Conservation (phyloP, 2,113 vertebrate species). For the Pelecanoides urinatrix region DNA sequence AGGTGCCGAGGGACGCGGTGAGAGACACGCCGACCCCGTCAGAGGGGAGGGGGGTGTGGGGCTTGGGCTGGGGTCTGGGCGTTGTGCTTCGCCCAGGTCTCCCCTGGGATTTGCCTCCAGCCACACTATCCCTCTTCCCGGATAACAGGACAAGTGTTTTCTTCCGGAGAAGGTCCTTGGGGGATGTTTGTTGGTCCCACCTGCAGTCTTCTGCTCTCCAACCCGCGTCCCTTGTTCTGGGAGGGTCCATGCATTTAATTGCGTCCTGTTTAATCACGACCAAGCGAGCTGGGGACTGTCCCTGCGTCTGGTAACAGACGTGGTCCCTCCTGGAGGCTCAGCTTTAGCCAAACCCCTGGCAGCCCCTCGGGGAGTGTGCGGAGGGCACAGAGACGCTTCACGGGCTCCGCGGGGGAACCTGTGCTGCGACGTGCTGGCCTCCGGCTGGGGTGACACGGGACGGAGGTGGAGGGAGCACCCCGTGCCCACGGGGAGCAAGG, state of each 20-base stretch:
- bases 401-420: no score
- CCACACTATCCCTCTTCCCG: background rate
- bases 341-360: background rate
- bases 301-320: accelerated
- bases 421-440: background rate
- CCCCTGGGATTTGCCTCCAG: background rate
- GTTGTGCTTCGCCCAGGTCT: accelerated
- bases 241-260: accelerated
- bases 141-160: background rate
- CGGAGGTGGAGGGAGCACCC: background rate
- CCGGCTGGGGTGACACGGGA: background rate
- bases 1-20: background rate
- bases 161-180: background rate
- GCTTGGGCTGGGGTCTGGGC: background rate
- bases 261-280: accelerated
- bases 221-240: background rate
- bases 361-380: background rate
- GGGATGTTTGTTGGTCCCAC: background rate
- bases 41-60: background rate
- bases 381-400: background rate
- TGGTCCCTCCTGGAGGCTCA: background rate
- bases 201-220: background rate
- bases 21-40: accelerated
- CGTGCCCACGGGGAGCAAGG: background rate
- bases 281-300: background rate